Evolutionary conservation across 2,113 vertebrate species (phyloP).

Genomic region (Craseonycteris thonglongyai): DNA sequence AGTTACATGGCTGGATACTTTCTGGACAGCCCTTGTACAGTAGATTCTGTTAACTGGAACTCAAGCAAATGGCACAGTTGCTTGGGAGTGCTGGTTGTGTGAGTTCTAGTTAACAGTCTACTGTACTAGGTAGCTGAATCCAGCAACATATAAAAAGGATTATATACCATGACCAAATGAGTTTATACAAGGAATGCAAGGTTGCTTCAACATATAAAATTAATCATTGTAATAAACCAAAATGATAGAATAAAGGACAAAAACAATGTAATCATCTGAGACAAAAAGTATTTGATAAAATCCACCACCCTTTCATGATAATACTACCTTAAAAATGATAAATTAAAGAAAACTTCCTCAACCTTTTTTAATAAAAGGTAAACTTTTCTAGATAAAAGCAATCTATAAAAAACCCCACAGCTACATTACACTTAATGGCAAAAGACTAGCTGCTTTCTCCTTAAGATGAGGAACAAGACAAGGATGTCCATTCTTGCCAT

Average conservation of each 20-base stretch:
- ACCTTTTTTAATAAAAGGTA: background rate
- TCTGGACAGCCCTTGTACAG: too few relatives aligned
- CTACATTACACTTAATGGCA: background rate
- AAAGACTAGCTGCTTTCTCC: background rate
- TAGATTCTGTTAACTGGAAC: too few relatives aligned
- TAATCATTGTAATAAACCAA: background rate
- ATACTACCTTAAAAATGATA: background rate
- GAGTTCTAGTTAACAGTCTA: too few relatives aligned
- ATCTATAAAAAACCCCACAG: background rate
- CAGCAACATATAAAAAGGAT: background rate
- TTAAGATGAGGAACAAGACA: background rate
- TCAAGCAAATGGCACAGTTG: too few relatives aligned
- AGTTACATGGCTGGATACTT: too few relatives aligned
- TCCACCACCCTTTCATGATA: background rate
- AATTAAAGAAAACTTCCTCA: background rate
- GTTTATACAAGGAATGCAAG: background rate
- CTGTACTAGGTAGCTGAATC: background rate
- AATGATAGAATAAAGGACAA: background rate
- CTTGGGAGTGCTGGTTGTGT: too few relatives aligned
- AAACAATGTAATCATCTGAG: background rate
- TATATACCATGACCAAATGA: background rate
- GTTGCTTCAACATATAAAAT: background rate
- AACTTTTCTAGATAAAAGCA: background rate
- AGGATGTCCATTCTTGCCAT: background rate
- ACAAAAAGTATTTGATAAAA: slow-evolving; percentile 6